phyloP scores from a whole-genome alignment of 2,797 vertebrate genomes.

The Discoglossus pictus region DNA sequence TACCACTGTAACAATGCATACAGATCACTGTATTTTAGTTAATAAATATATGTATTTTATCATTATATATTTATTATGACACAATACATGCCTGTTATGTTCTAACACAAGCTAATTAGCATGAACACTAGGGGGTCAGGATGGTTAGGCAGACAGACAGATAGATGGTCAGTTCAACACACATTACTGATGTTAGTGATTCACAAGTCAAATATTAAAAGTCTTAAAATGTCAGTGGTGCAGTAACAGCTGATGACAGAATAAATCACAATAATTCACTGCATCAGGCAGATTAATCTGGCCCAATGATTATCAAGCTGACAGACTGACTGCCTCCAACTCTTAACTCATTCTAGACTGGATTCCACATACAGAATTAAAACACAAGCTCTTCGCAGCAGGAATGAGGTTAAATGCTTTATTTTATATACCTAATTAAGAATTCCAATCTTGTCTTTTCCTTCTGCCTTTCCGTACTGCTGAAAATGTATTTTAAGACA shows the following conservation, averaged over 20 bases:
- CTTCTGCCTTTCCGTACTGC: constrained; percentile 8
- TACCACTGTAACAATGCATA: too few relatives aligned
- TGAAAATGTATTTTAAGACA: constrained; percentile 21
- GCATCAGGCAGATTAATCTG: constrained; percentile 48
- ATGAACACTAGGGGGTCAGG: too few relatives aligned
- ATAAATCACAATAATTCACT: constrained; percentile 51
- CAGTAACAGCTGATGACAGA: constrained; percentile 50
- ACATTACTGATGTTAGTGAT: constrained; percentile 13
- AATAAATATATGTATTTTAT: too few relatives aligned
- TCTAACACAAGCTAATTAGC: too few relatives aligned
- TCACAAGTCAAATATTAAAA: constrained; percentile 40
- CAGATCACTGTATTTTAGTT: too few relatives aligned
- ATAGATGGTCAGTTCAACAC: neutral
- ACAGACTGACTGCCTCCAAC: constrained; percentile 44
- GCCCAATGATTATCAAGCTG: constrained; percentile 43
- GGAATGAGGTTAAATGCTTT: constrained; percentile 13
- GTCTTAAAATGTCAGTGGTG: constrained; percentile 38
- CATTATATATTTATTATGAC: too few relatives aligned
- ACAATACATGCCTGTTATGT: too few relatives aligned
- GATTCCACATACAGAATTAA: neutral
- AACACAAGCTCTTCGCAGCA: constrained; percentile 13
- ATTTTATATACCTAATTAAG: constrained; percentile 35
- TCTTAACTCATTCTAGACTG: constrained; percentile 34
- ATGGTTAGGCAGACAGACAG: neutral
- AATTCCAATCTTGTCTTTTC: constrained; percentile 27